phyloP scores from a whole-genome alignment of 64 coral and sea anemone species.

The Acropora tenuis region DNA sequence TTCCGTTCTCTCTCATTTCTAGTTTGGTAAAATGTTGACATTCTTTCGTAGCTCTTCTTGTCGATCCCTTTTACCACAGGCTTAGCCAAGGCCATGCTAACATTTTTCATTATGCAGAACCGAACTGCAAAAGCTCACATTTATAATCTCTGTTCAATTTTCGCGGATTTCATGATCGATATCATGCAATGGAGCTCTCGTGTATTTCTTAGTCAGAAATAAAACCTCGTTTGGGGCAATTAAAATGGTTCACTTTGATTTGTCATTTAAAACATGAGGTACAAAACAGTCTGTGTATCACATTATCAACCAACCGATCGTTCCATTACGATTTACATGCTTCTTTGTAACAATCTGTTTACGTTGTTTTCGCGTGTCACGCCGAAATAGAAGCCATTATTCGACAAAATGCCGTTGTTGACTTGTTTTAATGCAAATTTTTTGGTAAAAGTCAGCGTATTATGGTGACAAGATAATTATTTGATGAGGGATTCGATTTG shows the following conservation, averaged over 20 bases:
- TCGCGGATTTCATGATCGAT: background rate
- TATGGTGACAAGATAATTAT: background rate
- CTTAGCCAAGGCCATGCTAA: background rate
- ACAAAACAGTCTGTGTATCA: background rate
- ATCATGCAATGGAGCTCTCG: background rate
- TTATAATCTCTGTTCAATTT: background rate
- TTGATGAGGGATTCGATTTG: background rate
- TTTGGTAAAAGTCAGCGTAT: background rate
- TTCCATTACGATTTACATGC: background rate
- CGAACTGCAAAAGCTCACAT: too few relatives aligned
- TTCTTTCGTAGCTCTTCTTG: background rate
- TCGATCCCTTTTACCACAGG: background rate
- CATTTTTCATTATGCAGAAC: background rate
- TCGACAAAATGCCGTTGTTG: background rate
- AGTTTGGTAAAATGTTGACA: conserved; percentile 44
- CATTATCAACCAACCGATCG: background rate
- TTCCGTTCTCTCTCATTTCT: background rate
- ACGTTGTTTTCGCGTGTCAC: background rate
- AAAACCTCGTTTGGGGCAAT: background rate
- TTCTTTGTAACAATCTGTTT: background rate
- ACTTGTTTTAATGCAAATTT: background rate
- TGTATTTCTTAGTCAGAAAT: background rate
- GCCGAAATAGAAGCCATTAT: background rate
- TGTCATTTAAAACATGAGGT: background rate
- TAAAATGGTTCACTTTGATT: too few relatives aligned